Evolutionary conservation across 2,888 invertebrate genomes (phyloP).

Genomic region (Callinectes sapidus): DNA sequence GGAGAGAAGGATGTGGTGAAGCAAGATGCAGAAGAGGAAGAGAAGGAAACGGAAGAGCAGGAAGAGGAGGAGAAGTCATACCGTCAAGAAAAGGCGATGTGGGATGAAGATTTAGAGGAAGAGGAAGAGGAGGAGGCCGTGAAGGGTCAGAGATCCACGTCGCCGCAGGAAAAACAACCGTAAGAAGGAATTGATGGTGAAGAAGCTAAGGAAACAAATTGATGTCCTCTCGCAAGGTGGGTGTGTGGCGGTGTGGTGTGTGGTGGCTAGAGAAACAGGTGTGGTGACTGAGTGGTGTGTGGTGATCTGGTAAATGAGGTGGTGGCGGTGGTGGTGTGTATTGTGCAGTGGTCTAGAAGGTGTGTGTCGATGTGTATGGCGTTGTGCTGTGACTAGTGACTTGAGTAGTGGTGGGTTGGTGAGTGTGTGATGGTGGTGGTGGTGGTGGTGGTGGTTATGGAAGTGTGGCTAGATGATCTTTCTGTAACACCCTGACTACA

Average conservation of each 20-base stretch:
- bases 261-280: neutral
- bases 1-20: neutral
- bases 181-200: neutral
- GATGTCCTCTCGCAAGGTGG: slow-evolving; percentile 22
- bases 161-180: neutral
- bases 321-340: neutral
- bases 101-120: too few species aligned
- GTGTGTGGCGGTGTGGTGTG: neutral
- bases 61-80: neutral
- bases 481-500: too few species aligned
- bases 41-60: neutral
- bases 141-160: neutral
- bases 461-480: too few species aligned
- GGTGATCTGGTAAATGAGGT: too few species aligned
- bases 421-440: too few species aligned
- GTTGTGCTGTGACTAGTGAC: too few species aligned
- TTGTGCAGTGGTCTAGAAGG: neutral
- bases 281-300: too few species aligned
- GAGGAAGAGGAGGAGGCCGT: too few species aligned
- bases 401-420: too few species aligned
- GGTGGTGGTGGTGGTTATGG: too few species aligned
- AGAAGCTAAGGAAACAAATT: neutral
- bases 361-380: too few species aligned
- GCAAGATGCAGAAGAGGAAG: neutral
- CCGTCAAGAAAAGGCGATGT: too few species aligned